Evolutionary conservation across 2,888 invertebrate genomes (phyloP), one percentile per base, ranked within the genome.

Genomic region (Syrista parreyssii): DNA sequence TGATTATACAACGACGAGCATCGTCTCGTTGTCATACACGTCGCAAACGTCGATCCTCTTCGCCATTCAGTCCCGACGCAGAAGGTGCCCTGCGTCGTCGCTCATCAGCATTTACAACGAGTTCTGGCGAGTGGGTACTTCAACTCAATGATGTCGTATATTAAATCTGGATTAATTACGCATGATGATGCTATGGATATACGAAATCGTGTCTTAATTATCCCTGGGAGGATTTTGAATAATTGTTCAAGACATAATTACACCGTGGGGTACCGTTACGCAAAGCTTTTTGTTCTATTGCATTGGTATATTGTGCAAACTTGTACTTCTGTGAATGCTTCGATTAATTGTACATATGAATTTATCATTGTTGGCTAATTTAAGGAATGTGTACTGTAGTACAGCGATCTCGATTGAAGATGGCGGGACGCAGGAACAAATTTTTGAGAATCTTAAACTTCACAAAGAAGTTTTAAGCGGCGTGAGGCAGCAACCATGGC

Each of bases 381-480:
- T 55, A 55, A 55, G 40, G 40, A 55, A 55, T 55, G 1, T 55
- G 0, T 23, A 71, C 33, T 78, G 76, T 89, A 96, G 96, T 82
- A 96, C 96, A 30, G 96, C 95, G 23, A 95, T 96, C 87, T 95
- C 95, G 2, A 93, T 96, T 90, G 97, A 97, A 80, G 97, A 96
- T 35, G 93, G 93, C 85, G 95, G 95, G 83, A 95, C 95, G 0
- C 96, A 97, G 88, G 97, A 97, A 88, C 96, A 97, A 92, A 97
- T 98, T 83, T 96, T 96, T 88, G 97, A 97, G 91, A 98, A 97
- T 88, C 95, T 98, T 80, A 95, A 96, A 83, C 92, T 98, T 55
- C 98, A 98, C 91, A 98, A 98, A 90, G 98, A 98, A 91, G 97
- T 98, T 0, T 92, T 98, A 81, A 95, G 96, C 82, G 96, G 95